Conservation (phyloP, 2,113 vertebrate species). For the Glaucomys volans region DNA sequence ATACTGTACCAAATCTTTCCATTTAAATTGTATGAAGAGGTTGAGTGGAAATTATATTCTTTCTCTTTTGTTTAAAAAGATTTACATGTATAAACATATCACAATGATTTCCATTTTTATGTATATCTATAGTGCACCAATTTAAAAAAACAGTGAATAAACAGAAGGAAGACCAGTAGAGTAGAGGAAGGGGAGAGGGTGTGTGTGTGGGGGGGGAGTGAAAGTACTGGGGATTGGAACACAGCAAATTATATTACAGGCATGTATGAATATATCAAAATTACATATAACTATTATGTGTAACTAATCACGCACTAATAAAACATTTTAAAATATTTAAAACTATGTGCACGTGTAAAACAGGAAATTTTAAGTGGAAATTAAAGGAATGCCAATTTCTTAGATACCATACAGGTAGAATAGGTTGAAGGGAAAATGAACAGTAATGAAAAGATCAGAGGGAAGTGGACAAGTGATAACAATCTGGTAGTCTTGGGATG, state of each 20-base stretch:
- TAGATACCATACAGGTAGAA: neutral
- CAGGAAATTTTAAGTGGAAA: conserved; percentile 24
- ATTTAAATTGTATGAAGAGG: neutral
- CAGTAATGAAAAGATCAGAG: conserved; percentile 60
- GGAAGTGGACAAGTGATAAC: neutral
- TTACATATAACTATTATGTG: too few species aligned
- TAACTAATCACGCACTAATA: too few species aligned
- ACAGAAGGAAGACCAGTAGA: too few species aligned
- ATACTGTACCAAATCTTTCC: neutral
- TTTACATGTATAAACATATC: too few species aligned
- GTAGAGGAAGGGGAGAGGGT: too few species aligned
- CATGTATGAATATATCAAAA: too few species aligned
- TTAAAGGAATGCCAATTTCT: conserved; percentile 47
- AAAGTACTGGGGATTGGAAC: too few species aligned
- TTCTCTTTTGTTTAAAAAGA: conserved; percentile 18
- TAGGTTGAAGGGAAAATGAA: conserved; percentile 44
- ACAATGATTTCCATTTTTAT: too few species aligned
- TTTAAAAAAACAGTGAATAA: too few species aligned
- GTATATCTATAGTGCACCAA: too few species aligned
- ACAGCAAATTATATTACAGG: too few species aligned
- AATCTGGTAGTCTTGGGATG: neutral
- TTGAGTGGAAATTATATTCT: conserved; percentile 12
- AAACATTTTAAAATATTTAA: neutral
- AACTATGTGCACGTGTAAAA: neutral
- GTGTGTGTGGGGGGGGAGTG: too few species aligned